Conservation (phyloP, 2,888 invertebrate species). For the Trachelus troglodyta region DNA sequence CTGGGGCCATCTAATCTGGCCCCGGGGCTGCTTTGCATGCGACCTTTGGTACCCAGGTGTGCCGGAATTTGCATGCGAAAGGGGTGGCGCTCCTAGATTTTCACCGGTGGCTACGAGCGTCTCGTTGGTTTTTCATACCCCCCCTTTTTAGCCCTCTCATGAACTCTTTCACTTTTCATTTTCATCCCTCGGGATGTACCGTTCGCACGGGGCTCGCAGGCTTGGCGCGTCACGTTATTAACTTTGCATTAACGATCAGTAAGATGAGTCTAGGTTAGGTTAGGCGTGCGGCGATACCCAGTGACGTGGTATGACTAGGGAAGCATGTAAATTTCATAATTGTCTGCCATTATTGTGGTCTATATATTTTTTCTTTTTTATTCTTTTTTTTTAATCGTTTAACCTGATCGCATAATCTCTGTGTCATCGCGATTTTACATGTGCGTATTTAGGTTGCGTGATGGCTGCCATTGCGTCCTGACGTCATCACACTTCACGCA, state of each 20-base stretch:
- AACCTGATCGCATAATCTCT: constrained; percentile 39
- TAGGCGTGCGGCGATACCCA: neutral
- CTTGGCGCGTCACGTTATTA: constrained; percentile 60
- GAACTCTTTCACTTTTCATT: constrained; percentile 26
- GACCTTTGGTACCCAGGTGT: constrained; percentile 63
- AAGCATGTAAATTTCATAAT: too few species aligned
- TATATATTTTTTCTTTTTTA: neutral
- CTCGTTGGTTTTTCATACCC: constrained; percentile 38
- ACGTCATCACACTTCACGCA: constrained; percentile 50
- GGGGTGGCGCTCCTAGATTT: constrained; percentile 51
- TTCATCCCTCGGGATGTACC: constrained; percentile 16
- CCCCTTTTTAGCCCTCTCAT: constrained; percentile 15
- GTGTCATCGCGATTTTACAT: constrained; percentile 41
- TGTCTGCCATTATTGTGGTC: neutral
- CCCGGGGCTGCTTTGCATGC: constrained; percentile 60
- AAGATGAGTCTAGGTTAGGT: neutral
- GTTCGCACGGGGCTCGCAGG: constrained; percentile 39
- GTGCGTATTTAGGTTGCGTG: constrained; percentile 16
- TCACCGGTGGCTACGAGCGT: constrained; percentile 24
- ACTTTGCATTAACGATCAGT: constrained; percentile 40
- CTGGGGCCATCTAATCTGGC: constrained; percentile 48
- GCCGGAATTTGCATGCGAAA: constrained; percentile 64
- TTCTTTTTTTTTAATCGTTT: constrained; percentile 34
- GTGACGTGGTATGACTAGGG: neutral
- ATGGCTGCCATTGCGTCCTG: constrained; percentile 39